Evolutionary conservation across 1,140 invertebrate species (phyloP), one percentile per base, ranked within the genome.

Genomic region (Halesus radiatus): DNA sequence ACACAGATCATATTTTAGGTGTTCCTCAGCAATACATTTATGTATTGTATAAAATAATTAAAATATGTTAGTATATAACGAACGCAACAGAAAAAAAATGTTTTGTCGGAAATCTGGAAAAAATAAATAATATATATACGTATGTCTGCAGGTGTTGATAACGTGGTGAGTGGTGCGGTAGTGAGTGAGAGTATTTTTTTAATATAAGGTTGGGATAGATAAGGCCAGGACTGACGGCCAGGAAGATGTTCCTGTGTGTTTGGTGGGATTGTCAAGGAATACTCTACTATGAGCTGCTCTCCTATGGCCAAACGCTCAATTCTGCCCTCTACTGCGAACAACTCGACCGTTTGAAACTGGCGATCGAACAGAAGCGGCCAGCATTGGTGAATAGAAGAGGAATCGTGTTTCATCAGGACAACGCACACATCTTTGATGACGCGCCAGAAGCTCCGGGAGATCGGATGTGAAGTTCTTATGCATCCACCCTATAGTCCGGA

Each of bases 401-500:
- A 62, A 62, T 62, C 58, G 58, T 62, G 58, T 62, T n/a, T 62
- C 58, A 62, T 62, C 58, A 62, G 58, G 58, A 62, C 58, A 62
- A 62, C 58, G 58, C 58, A 62, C 22, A 62, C 58, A 62, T 62
- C 58, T 62, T 62, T 62, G 58, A 62, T 62, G 58, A 62, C 58
- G 58, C 58, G 58, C 58, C 58, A 62, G 58, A 62, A 62, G 58
- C 58, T 62, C n/a, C 58, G 58, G 18, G 58, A 62, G 22, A 3
- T 62, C 58, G 58, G 58, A 62, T 62, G 58, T 3, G 58, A 62
- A 62, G 58, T 62, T 62, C 58, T 62, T 62, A 62, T 62, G 58
- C 58, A 62, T 62, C 58, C 58, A 62, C 58, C 22, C 18, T 20
- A 62, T 62, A 62, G 58, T 62, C 58, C 58, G 58, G 58, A 62